Base-by-base conservation (phyloP, 1,140 invertebrate species). In the Papilio polytes region DNA sequence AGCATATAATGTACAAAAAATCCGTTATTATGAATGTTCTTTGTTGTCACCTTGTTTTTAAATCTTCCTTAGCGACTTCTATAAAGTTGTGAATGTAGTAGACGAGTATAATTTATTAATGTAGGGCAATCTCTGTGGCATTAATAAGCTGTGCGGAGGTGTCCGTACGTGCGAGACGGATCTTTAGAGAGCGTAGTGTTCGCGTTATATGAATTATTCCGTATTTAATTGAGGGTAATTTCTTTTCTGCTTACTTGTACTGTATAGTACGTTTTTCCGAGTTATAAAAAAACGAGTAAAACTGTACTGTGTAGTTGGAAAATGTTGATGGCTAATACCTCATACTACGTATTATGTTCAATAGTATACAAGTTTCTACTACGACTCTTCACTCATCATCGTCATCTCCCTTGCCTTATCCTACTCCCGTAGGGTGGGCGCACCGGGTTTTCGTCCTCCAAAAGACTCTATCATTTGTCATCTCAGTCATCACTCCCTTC, bases 91-190 rank as follows among this genome's bases (percentile, higher is more conserved):
- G 22, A 63, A 22, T 63, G 59, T 63, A 63, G 59, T 63, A 63
- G 59, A 22, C 59, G 59, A 26, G 20, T 12, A 26, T 26, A 26
- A 63, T 63, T 63, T 63, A 22, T 26, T 63, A 63, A 63, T 63
- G 59, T 63, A 63, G 59, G 59, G 26, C 59, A 63, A 26, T 63
- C 59, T 63, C 22, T 1, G 10, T 63, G 59, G 1, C 59, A 63
- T 59, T 59, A 26, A 59, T 20, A 63, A 63, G 22, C 56, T 59
- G n/a, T 63, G 59, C 59, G 59, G 59, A 26, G 22, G 59, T 63
- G 36, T 41, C 36, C 36, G 22, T 63, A 22, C 59, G 20, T 63
- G 22, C 59, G 59, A 63, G 59, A 63, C 59, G 59, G 59, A 63
- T 63, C 20, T 59, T n/a, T 59, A 20, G 59, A 59, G n/a, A 63